These are phyloP conservation scores for Tipula lateralis DNA, from an alignment of 2,888 invertebrate species.

Conservation along the genomic window DNA sequence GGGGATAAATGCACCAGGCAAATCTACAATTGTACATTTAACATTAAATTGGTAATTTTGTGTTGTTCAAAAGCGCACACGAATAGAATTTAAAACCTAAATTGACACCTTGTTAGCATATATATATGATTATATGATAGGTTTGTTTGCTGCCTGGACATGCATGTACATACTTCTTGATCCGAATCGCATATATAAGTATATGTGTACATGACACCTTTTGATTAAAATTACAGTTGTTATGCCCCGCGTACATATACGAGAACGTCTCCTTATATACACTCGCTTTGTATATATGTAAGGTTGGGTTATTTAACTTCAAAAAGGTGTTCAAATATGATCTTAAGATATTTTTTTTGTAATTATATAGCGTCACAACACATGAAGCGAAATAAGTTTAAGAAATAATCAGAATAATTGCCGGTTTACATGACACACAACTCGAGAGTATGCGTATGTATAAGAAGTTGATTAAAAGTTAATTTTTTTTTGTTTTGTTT, in stretches of 20 bases:
- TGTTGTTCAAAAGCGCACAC: neutral
- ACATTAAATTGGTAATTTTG: neutral
- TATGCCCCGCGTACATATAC: neutral
- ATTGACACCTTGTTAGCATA: constrained; percentile 12
- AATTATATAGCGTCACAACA: neutral
- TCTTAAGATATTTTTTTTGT: neutral
- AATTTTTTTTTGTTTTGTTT: neutral
- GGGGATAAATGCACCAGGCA: neutral
- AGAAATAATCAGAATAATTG: neutral
- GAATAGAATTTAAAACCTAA: neutral
- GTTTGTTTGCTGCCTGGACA: neutral
- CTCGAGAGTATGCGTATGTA: no score
- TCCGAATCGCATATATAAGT: neutral
- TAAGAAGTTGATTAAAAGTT: neutral
- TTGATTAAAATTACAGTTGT: neutral
- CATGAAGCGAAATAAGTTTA: neutral
- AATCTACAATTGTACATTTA: neutral
- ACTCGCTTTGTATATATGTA: neutral
- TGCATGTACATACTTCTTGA: neutral
- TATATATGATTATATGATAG: neutral
- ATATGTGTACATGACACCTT: constrained; percentile 12
- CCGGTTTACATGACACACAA: neutral
- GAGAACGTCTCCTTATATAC: neutral
- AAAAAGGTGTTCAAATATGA: constrained; percentile 11
- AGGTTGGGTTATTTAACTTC: neutral